Evolutionary conservation across 2,113 vertebrate genomes (phyloP).

Genomic region (Murina feae): DNA sequence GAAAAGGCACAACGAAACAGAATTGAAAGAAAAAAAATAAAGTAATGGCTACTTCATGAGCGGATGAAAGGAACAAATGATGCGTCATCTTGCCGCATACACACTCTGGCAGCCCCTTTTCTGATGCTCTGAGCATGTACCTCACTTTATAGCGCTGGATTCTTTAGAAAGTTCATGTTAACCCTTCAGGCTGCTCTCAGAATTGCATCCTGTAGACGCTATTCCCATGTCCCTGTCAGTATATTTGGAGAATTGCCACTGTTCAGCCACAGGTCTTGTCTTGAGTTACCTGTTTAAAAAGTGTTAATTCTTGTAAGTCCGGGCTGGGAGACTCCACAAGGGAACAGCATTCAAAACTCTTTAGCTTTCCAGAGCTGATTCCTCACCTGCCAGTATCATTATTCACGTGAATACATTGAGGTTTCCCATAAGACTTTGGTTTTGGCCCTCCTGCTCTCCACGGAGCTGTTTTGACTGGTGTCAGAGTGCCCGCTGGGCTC

Average conservation of each 20-base stretch:
- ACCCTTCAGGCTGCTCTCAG: neutral
- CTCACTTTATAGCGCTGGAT: neutral
- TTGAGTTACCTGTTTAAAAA: neutral
- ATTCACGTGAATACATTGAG: neutral
- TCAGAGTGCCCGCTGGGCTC: neutral
- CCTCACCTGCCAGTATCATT: neutral
- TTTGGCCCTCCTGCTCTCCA: neutral
- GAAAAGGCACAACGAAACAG: neutral
- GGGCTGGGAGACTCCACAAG: neutral
- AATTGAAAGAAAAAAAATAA: neutral
- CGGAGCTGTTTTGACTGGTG: neutral
- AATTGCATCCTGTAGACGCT: neutral
- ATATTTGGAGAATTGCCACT: neutral
- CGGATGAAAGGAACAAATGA: neutral
- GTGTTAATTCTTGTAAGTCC: neutral
- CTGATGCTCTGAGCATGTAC: neutral
- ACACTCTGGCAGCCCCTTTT: neutral
- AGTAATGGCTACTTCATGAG: neutral
- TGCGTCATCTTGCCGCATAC: neutral
- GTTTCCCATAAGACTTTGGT: neutral
- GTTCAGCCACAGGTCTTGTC: neutral
- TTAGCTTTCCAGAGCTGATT: neutral
- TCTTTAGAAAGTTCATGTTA: neutral
- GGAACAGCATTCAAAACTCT: neutral
- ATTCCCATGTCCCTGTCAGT: neutral